Base-by-base conservation (phyloP, 1,140 invertebrate genomes). In the Drosophila ambigua region DNA sequence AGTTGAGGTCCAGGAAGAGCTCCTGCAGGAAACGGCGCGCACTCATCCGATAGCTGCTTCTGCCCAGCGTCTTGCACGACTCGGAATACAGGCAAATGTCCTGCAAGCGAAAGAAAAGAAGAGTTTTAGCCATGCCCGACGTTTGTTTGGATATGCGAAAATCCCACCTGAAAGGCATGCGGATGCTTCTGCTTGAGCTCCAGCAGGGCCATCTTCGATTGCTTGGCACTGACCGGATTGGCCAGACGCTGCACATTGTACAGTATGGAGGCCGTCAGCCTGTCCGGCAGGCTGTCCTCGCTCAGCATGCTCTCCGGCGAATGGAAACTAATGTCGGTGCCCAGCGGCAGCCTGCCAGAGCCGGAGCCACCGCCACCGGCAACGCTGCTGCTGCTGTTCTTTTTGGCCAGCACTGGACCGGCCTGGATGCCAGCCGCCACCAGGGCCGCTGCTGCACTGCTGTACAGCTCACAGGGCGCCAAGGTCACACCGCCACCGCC, bases 81-180 rank as follows among this genome's bases (percentile, higher is more conserved):
- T 99, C 98, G 2, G 97, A 98, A 92, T 98, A 99, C 5, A 99
- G 94, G 92, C 98, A 99, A 62, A 97, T 92, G 85, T 98, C 97
- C 92, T 97, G 94, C 20, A 20, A 2, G 44, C 2, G 3, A 41
- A 35, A 35, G 9, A 2, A 1, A 8, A 8, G n/a, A 2, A 13
- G 8, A 39, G 11, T 4, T 39, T 39, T 13, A 13, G 11, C 11
- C 4, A 11, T 13, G 5, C 11, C 11, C 11, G 0, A 4, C 13
- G 8, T 4, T 2, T 39, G 35, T 39, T 39, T 4, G n/a, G 4
- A n/a, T 13, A 13, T 31, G 1, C 53, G 15, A 9, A 26, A 24
- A 4, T 3, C 61, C 35, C 4, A 69, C 66, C 52, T 69, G 67
- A 90, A 98, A 98, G 61, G 95, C 93, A 39, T 95, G 94, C 0